phyloP scores from a whole-genome alignment of 35 echinoderm and acorn worm species.

The Lytechinus pictus region DNA sequence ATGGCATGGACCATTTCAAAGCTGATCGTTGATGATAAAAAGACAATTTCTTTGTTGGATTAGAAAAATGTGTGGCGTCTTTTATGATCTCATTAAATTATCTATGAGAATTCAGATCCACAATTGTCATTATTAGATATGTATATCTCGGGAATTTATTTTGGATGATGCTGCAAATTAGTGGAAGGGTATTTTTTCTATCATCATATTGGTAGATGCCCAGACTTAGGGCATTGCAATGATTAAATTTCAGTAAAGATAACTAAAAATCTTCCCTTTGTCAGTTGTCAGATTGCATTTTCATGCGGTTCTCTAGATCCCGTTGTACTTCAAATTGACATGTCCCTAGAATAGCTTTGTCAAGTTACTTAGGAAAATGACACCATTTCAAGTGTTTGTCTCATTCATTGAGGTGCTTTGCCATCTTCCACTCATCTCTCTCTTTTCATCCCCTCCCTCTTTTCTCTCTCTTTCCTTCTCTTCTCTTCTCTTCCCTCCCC shows the following conservation, averaged over 20 bases:
- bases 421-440: slow-evolving; percentile 7
- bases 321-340: background rate
- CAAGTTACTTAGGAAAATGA: background rate
- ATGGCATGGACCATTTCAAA: background rate
- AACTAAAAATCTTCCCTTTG: background rate
- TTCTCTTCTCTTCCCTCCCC: background rate
- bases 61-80: no score
- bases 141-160: background rate
- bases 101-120: background rate
- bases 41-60: no score
- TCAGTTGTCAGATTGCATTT: background rate
- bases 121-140: background rate
- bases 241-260: background rate
- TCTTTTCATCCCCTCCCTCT: background rate
- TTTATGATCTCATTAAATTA: no score
- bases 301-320: background rate
- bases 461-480: background rate
- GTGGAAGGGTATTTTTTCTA: background rate
- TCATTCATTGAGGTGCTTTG: background rate
- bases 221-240: background rate
- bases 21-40: background rate
- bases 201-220: background rate
- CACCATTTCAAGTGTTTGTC: background rate
- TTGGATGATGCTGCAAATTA: background rate
- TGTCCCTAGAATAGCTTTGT: background rate